Base-by-base conservation (phyloP, 2,888 invertebrate genomes). In the Ormyrus nitidulus region DNA sequence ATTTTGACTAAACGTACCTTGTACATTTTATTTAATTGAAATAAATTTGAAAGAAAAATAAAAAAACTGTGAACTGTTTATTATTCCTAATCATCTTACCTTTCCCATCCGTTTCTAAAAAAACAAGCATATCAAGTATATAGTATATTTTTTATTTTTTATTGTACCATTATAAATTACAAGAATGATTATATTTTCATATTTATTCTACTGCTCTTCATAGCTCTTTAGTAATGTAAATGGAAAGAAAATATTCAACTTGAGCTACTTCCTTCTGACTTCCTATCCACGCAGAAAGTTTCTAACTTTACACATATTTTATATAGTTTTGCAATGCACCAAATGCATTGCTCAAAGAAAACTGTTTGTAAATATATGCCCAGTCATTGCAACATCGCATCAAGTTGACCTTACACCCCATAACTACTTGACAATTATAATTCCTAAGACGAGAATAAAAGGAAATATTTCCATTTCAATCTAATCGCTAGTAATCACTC, bases 111-210 rank as follows among this genome's bases (percentile, higher is more conserved):
- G 51, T 65, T 19, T 13, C n/a, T 6, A 48, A 54, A 51, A 44
- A 13, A 46, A 51, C 8, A 66, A 62, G 13, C 54, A 56, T 3
- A 10, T 54, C 5, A 19, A 48, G 58, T 19, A 19, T 65, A 7
- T 48, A 51, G 34, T 7, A 13, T 58, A 65, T 54, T 75, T 62
- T 49, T 19, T 19, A 68, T 48, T 62, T 73, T 71, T 80, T 80
- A 76, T 80, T 80, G 51, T 69, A 72, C 70, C 70, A 70, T 70
- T 79, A 82, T 79, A 79, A 77, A 82, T 79, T 82, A 82, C 81
- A 82, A 77, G 54, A 56, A 5, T 69, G 77, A 71, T 81, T 77
- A 81, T 76, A 79, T 64, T 53, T 77, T 73, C 69, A 79, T 76
- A 79, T 81, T 79, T 73, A 79, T 73, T n/a, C 68, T 81, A 70